Conservation (phyloP, 2,888 invertebrate genomes). For the Smittia sp. region DNA sequence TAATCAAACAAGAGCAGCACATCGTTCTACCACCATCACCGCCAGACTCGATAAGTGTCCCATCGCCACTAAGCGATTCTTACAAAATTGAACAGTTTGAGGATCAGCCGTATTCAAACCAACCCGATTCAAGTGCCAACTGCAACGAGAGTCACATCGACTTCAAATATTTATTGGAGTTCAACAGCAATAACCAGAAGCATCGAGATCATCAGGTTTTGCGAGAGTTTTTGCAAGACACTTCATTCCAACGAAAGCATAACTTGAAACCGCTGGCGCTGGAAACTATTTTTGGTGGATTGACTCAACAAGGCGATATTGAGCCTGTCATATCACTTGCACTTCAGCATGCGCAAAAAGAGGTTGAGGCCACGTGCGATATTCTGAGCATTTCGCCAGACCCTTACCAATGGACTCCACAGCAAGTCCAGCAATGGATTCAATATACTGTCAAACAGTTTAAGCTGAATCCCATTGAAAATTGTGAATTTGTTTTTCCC, state of each 20-base stretch:
- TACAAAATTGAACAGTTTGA: conserved; percentile 40
- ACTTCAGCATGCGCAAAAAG: conserved; percentile 80
- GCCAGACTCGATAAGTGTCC: conserved; percentile 58
- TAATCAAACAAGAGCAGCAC: conserved; percentile 55
- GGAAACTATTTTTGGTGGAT: conserved; percentile 58
- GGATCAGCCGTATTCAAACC: conserved; percentile 27
- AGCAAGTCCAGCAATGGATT: conserved; percentile 86
- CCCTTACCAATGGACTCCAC: conserved; percentile 80
- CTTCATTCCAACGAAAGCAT: conserved; percentile 78
- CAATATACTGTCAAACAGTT: conserved; percentile 82
- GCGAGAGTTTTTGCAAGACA: conserved; percentile 78
- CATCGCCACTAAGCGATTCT: conserved; percentile 52
- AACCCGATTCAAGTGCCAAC: conserved; percentile 21
- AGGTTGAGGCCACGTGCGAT: conserved; percentile 80
- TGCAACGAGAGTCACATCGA: conserved; percentile 35
- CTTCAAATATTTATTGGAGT: conserved; percentile 30
- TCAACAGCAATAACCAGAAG: conserved; percentile 43
- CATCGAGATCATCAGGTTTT: conserved; percentile 72
- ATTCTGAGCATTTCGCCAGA: conserved; percentile 89
- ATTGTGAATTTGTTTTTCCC: conserved; percentile 74
- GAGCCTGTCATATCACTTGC: conserved; percentile 81
- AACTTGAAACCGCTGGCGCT: conserved; percentile 77
- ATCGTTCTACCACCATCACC: conserved; percentile 60
- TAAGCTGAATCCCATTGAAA: conserved; percentile 67
- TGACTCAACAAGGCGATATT: conserved; percentile 68